Evolutionary conservation across 2,797 vertebrate genomes (phyloP), one percentile per base, ranked within the genome.

Genomic region (Poeciliopsis gracilis): DNA sequence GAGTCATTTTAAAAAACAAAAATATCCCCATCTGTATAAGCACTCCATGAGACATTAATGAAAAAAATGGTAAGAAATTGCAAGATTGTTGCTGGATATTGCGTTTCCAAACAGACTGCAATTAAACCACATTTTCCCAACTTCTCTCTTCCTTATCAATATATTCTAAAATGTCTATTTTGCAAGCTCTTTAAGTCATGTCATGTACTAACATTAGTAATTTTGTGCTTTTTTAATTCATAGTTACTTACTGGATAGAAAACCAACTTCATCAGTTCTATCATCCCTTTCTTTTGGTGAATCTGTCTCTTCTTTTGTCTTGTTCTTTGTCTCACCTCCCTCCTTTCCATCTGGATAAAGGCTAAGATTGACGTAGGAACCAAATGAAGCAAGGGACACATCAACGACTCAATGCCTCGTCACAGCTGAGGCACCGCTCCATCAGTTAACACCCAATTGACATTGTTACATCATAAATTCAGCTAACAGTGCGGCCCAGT

Each of bases 371-470:
- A 90, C 82, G 43, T 51, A 71, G 71, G 69, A 86, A 81, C 83
- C 90, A 88, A 87, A 90, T 85, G 85, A 92, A 86, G 82, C 83
- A 72, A 80, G 84, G 86, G 82, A 92, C 88, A 85, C 89, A 78
- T 89, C 88, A 86, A 84, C 76, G 36, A 88, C 75, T 73, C 66
- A 12, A 72, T 73, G 79, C 87, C 87, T 92, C 86, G 78, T 92
- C 87, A 85, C 88, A 77, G 85, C 83, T 77, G 92, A 91, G 59
- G 73, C 75, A 41, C 82, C 80, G 51, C 88, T 92, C 90, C 84
- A 92, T 94, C 91, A 77, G 82, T 95, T 94, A 95, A 79, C 76
- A 85, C 75, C 80, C 79, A 78, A 84, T 85, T 80, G 59, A 79
- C 59, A 73, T 77, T 72, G 59, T 91, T 76, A 86, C 84, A 90